Evolutionary conservation across 2,888 invertebrate species (phyloP).

Genomic region (Phyto melanocephala): DNA sequence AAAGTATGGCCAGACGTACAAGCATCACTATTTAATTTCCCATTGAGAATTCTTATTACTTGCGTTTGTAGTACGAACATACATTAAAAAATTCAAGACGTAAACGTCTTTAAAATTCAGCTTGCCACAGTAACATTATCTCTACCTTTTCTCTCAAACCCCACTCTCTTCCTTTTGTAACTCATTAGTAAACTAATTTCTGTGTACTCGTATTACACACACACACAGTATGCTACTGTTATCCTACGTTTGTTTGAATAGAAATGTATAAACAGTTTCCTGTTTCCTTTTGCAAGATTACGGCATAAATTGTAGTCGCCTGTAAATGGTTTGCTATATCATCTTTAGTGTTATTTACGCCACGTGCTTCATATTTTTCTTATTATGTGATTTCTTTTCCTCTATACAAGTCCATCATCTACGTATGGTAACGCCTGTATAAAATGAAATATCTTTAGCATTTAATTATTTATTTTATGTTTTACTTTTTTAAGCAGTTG

Average conservation of each 20-base stretch:
- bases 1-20: too few relatives aligned
- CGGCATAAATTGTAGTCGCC: neutral
- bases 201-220: too few relatives aligned
- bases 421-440: neutral
- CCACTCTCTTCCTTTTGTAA: neutral
- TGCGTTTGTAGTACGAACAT: neutral
- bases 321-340: neutral
- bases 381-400: neutral
- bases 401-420: neutral
- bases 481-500: neutral
- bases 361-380: constrained; percentile 2
- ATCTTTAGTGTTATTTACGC: neutral
- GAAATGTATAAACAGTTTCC: constrained; percentile 3
- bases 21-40: neutral
- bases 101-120: neutral
- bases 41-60: constrained; percentile 5
- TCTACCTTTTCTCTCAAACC: neutral
- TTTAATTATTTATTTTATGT: constrained; percentile 20
- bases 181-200: too few relatives aligned
- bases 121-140: neutral
- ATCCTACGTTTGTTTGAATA: neutral
- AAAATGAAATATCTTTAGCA: neutral
- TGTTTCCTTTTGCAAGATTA: neutral
- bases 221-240: neutral
- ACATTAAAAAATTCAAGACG: neutral